A percentile compares a stretch with the other conserved stretches of the same genome.
phyloP scores from a whole-genome alignment of 2,888 invertebrate genomes.

The Hydriomena furcata region DNA sequence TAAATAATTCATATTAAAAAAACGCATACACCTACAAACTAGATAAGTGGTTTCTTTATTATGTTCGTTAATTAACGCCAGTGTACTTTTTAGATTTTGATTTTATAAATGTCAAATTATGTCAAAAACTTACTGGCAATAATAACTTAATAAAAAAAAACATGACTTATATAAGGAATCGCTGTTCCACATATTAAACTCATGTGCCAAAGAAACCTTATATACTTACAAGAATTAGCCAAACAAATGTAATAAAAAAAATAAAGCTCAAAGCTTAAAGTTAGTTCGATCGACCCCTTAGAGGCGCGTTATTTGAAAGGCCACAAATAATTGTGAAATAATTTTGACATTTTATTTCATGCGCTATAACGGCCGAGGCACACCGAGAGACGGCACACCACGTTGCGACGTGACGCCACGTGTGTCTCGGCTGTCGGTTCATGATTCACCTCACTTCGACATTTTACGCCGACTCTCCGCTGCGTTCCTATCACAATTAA shows the following conservation, averaged over 20 bases:
- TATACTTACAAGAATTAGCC: conserved; percentile 30
- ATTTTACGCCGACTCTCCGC: conserved; percentile 30
- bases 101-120: conserved; percentile 14
- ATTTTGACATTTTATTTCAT: conserved; percentile 37
- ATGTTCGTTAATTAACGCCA: conserved; percentile 33
- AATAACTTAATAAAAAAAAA: conserved; percentile 26
- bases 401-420: not conserved
- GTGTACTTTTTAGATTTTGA: conserved; percentile 19
- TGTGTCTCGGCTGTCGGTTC: not conserved
- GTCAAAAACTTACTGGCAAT: conserved; percentile 16
- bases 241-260: conserved; percentile 39
- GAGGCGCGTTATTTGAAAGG: conserved; percentile 50
- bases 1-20: conserved; percentile 72
- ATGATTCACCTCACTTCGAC: not conserved
- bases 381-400: not conserved
- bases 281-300: conserved; percentile 44
- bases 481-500: conserved; percentile 45
- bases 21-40: conserved; percentile 76
- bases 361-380: conserved; percentile 4
- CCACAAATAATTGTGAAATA: conserved; percentile 49
- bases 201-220: conserved; percentile 26
- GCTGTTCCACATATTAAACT: conserved; percentile 19
- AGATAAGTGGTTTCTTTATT: conserved; percentile 64
- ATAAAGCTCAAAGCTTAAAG: conserved; percentile 59
- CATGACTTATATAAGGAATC: conserved; percentile 33